These are phyloP conservation scores for Hassar affinis DNA, from an alignment of 2,113 vertebrate species.

Conservation along the genomic window DNA sequence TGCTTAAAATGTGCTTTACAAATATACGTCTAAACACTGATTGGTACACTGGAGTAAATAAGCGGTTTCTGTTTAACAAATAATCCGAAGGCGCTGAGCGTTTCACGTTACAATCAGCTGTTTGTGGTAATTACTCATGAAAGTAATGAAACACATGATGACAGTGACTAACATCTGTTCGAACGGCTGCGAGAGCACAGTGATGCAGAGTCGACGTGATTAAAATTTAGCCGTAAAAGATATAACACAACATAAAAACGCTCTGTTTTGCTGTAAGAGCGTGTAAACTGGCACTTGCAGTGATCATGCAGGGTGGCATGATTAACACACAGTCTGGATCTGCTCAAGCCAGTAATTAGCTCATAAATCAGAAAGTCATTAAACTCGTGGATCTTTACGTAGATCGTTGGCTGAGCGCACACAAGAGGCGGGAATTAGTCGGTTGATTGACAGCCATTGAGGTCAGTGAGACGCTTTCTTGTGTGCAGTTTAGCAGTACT, in stretches of 20 bases:
- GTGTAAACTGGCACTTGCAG: conserved; percentile 44
- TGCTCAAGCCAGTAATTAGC: conserved; percentile 24
- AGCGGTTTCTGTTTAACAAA: conserved; percentile 21
- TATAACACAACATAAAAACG: conserved; percentile 8
- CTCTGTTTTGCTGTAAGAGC: conserved; percentile 13
- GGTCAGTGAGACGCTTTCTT: not conserved
- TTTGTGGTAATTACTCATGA: conserved; percentile 10
- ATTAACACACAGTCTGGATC: conserved; percentile 6
- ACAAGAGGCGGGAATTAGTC: not conserved
- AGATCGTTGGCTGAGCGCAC: conserved; percentile 20
- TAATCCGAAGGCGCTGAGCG: not conserved
- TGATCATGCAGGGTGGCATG: conserved; percentile 23
- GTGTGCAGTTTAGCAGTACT: not conserved
- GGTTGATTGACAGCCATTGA: conserved; percentile 19
- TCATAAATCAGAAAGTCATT: conserved; percentile 27
- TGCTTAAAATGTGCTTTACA: conserved; percentile 25
- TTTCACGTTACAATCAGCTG: conserved; percentile 9
- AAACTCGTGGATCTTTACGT: not conserved
- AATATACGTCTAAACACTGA: conserved; percentile 21
- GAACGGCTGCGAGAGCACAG: conserved; percentile 45
- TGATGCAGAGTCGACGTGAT: conserved; percentile 36
- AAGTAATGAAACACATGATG: conserved; percentile 25
- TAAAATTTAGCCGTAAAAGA: conserved; percentile 25
- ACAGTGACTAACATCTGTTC: conserved; percentile 9
- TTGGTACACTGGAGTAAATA: conserved; percentile 32